Evolutionary conservation across 2,113 vertebrate species (phyloP).

Genomic region (Electrona antarctica): DNA sequence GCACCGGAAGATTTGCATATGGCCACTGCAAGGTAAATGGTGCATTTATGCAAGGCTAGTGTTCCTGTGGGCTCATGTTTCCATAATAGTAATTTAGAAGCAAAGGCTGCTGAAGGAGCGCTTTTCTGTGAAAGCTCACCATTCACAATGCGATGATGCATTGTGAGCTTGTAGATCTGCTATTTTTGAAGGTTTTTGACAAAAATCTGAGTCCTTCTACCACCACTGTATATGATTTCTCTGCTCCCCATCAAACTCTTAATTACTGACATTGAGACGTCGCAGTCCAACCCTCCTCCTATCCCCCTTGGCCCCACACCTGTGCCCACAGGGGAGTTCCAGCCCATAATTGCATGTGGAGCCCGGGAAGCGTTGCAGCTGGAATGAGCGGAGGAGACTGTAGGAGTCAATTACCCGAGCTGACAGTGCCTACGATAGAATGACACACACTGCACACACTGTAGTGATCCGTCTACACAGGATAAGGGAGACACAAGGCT

Average conservation of each 20-base stretch:
- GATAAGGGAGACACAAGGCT: constrained; percentile 51
- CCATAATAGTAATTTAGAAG: too few relatives aligned
- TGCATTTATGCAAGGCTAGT: too few relatives aligned
- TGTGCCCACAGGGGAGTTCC: constrained; percentile 53
- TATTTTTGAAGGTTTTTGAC: too few relatives aligned
- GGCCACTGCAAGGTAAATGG: too few relatives aligned
- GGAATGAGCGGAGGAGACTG: constrained; percentile 61
- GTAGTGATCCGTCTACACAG: constrained; percentile 46
- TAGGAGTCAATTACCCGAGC: constrained; percentile 72
- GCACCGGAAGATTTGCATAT: too few relatives aligned
- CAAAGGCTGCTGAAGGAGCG: too few relatives aligned
- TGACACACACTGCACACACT: constrained; percentile 57
- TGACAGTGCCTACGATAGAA: constrained; percentile 58
- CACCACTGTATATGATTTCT: constrained; percentile 10
- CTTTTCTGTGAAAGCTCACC: too few relatives aligned
- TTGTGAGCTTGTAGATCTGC: too few relatives aligned
- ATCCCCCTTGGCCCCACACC: constrained; percentile 28
- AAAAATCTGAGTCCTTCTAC: too few relatives aligned
- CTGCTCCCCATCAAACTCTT: constrained; percentile 27
- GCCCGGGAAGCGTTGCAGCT: constrained; percentile 58
- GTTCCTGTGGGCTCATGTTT: too few relatives aligned
- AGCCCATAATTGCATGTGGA: constrained; percentile 68
- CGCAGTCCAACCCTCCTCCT: neutral
- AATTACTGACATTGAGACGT: constrained; percentile 53
- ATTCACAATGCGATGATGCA: too few relatives aligned